Percentiles rank a stretch among this genome's conserved stretches.
Conservation (phyloP, 2,113 vertebrate genomes). For the Charadrius vociferus region DNA sequence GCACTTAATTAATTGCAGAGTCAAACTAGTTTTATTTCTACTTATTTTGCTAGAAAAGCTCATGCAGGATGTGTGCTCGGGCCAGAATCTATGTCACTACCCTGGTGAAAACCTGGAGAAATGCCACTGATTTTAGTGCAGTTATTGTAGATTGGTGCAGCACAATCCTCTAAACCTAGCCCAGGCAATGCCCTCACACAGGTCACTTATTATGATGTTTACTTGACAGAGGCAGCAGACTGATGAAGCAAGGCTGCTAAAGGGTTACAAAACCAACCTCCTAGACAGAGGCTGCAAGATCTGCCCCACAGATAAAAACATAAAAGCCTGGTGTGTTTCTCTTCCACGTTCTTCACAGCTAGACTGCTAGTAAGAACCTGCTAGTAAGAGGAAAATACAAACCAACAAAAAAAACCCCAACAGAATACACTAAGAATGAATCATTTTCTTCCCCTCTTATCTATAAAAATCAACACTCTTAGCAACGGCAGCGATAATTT, state of each 20-base stretch:
- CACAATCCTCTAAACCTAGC: background rate
- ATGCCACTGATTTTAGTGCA: background rate
- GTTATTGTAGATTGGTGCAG: background rate
- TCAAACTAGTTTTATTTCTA: background rate
- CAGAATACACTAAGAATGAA: background rate
- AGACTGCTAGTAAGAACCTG: background rate
- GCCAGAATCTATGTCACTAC: background rate
- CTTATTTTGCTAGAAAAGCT: background rate
- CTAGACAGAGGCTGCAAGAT: background rate
- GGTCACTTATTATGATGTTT: background rate
- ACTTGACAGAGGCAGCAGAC: background rate
- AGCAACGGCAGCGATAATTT: background rate
- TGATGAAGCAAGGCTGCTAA: background rate
- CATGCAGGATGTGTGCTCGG: background rate
- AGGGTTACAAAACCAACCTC: background rate
- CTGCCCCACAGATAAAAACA: background rate
- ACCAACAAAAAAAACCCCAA: background rate
- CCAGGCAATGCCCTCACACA: background rate
- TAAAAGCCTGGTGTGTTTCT: background rate
- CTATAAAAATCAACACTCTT: background rate
- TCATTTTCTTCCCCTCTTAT: background rate
- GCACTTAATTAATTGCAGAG: background rate
- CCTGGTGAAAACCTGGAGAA: background rate
- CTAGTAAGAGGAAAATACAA: background rate
- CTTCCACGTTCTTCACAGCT: background rate